Evolutionary conservation across 2,888 invertebrate genomes (phyloP), one percentile per base, ranked within the genome.

Genomic region (Pinctada fucata): DNA sequence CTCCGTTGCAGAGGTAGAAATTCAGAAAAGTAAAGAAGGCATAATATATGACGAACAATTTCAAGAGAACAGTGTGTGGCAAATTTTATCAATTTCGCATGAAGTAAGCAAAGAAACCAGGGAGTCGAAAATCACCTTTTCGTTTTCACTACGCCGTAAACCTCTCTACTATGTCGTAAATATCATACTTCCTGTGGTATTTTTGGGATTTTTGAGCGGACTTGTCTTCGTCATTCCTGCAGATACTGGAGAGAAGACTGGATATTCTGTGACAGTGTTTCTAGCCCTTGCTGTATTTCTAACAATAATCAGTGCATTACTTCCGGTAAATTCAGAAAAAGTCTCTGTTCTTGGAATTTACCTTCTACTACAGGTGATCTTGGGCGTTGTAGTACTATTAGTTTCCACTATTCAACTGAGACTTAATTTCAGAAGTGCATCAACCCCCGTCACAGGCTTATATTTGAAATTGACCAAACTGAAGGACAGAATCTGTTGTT

Each of bases 281-380:
- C 73, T 86, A 48, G 78, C 85, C 8, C 84, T 84, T 47, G 84
- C 83, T 3, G 84, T 86, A 1, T 86, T 85, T 52, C 66, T 86
- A n/a, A 84, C 86, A 4, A 84, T 86, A 13, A 79, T 85, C 31
- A 82, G 82, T 49, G 72, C 80, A 2, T 80, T 83, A 67, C 74
- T 85, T 0, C 85, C 85, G 4, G 76, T 76, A n/a, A 85, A 82
- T 47, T 85, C 85, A 6, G 82, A 82, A 65, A 79, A 76, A 49
- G 66, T 81, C 3, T 84, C 83, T 0, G 75, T 79, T 5, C 81
- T 83, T 66, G 78, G 79, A 16, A 78, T 79, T 5, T 85, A 85
- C 65, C 58, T 85, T 1, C 79, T 84, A 65, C 65, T 83, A n/a
- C 84, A 84, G 82, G 81, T 82, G 50, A 50, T 83, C 3, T 58